These are phyloP conservation scores for Zoanthus sociatus DNA, from an alignment of 92 coral and sea anemone species.

Conservation along the genomic window DNA sequence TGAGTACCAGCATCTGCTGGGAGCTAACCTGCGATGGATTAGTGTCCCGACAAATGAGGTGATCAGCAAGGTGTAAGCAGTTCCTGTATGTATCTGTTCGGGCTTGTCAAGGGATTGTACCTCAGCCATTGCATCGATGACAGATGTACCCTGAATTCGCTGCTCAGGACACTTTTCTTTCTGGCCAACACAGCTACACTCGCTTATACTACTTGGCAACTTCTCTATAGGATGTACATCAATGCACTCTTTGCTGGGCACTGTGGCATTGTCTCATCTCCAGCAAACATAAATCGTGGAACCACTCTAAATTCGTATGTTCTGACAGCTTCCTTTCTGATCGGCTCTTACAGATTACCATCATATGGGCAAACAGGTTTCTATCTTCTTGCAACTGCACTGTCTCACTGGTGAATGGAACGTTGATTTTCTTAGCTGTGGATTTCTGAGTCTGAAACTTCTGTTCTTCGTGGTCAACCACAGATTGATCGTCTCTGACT, in stretches of 20 bases:
- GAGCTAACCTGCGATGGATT: no score
- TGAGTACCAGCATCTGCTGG: no score
- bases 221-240: conserved; percentile 37
- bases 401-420: neutral
- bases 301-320: conserved; percentile 48
- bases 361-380: conserved; percentile 56
- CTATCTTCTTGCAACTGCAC: conserved; percentile 60
- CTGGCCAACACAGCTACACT: neutral
- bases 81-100: conserved; percentile 22
- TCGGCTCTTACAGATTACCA: conserved; percentile 63
- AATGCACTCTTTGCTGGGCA: conserved; percentile 44
- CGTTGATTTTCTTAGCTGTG: conserved; percentile 50
- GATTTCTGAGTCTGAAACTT: conserved; percentile 64
- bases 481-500: conserved; percentile 38
- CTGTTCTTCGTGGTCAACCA: conserved; percentile 60
- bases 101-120: conserved; percentile 65
- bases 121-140: conserved; percentile 54
- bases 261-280: conserved; percentile 44
- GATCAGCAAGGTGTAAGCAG: conserved; percentile 63
- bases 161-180: neutral
- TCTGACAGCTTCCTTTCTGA: conserved; percentile 56
- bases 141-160: no score
- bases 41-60: conserved; percentile 24
- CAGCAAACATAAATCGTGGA: conserved; percentile 52
- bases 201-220: neutral